These are phyloP conservation scores for Monomorium pharaonis DNA, from an alignment of 1,140 invertebrate genomes.

Conservation along the genomic window DNA sequence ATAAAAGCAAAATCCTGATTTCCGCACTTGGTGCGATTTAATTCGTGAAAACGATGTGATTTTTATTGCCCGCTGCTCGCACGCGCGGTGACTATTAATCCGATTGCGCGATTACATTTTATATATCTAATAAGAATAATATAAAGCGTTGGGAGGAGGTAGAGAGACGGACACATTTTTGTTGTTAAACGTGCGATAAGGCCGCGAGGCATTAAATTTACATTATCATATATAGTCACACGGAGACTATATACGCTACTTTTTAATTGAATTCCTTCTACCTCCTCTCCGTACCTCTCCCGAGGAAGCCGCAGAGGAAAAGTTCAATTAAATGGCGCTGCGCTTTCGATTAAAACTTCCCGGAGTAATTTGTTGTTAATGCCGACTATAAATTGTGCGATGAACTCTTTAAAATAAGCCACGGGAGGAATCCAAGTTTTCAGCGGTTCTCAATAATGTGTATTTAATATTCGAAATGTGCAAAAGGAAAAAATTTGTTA, in stretches of 20 bases:
- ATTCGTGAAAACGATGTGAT: neutral
- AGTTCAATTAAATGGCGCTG: conserved; percentile 53
- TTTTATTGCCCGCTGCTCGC: neutral
- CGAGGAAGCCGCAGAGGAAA: conserved; percentile 13
- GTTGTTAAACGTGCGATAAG: conserved; percentile 21
- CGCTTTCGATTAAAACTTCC: conserved; percentile 56
- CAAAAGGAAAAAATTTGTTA: no score
- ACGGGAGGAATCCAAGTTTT: neutral
- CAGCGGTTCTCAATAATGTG: neutral
- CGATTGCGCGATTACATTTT: neutral
- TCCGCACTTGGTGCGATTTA: neutral
- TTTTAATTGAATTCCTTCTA: conserved; percentile 58
- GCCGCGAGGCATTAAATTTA: conserved; percentile 17
- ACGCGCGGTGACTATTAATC: neutral
- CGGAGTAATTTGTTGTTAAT: conserved; percentile 50
- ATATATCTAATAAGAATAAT: neutral
- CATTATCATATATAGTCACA: conserved; percentile 30
- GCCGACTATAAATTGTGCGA: conserved; percentile 44
- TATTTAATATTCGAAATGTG: neutral
- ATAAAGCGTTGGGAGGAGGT: neutral
- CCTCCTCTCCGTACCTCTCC: neutral
- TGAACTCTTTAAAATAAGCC: conserved; percentile 16
- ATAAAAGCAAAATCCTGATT: neutral
- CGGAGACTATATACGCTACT: no score
- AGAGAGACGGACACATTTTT: neutral